Percentiles rank a stretch among this genome's conserved stretches.
Evolutionary conservation across 2,888 invertebrate species (phyloP).

Genomic region (Ecdyonurus torrentis): DNA sequence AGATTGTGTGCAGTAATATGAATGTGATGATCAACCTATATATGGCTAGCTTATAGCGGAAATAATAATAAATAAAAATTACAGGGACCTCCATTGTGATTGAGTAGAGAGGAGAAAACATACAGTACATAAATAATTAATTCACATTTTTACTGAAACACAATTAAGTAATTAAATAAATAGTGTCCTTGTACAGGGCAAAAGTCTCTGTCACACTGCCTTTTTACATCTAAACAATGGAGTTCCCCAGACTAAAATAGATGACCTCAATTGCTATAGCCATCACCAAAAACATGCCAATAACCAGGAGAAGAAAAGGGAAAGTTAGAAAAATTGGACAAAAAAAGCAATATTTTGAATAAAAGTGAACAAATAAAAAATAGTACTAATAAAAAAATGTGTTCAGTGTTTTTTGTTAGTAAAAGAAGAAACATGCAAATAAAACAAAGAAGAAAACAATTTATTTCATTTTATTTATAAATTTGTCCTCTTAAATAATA

Average conservation of each 20-base stretch:
- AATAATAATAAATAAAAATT: too few relatives aligned
- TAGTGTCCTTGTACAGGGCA: background rate
- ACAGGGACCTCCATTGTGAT: slow-evolving; percentile 1
- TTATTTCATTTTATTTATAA: slow-evolving; percentile 7
- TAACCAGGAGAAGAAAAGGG: background rate
- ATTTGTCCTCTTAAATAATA: background rate
- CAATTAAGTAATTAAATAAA: too few relatives aligned
- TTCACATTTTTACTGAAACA: too few relatives aligned
- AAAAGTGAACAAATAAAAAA: background rate
- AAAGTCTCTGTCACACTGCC: slow-evolving; percentile 1
- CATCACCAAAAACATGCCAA: background rate
- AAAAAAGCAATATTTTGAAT: background rate
- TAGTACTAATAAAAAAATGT: background rate
- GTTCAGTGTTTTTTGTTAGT: background rate
- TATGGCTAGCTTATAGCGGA: too few relatives aligned
- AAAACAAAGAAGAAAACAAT: slow-evolving; percentile 10
- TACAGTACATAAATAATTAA: background rate
- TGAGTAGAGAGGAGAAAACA: background rate
- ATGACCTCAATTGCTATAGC: background rate
- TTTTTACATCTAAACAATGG: background rate
- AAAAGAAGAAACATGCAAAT: slow-evolving; percentile 6
- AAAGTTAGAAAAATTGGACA: background rate
- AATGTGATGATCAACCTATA: too few relatives aligned
- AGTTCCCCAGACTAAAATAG: background rate
- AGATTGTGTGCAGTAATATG: too few relatives aligned